A percentile compares a stretch with the other conserved stretches of the same genome.
These are phyloP conservation scores for Peromyscus melanophrys DNA, from an alignment of 2,797 vertebrate genomes.

Conservation along the genomic window DNA sequence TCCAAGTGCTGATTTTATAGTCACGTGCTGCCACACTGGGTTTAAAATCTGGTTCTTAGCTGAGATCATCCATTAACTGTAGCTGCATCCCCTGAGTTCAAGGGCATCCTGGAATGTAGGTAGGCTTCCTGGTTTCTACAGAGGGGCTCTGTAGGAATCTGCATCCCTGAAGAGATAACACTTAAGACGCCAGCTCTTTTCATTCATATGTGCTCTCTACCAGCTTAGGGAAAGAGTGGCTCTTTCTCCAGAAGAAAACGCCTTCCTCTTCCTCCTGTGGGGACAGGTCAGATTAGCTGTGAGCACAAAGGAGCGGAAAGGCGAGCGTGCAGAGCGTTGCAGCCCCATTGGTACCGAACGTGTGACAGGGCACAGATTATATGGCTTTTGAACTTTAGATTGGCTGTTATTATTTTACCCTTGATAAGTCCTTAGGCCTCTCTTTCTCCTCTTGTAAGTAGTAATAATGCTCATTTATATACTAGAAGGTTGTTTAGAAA, in stretches of 20 bases:
- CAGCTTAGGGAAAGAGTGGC: background rate
- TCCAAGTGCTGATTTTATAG: background rate
- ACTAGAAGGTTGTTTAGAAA: background rate
- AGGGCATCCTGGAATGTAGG: background rate
- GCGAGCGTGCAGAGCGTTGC: background rate
- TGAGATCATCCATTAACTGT: background rate
- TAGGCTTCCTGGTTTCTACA: background rate
- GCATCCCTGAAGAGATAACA: background rate
- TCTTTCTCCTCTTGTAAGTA: constrained; percentile 27
- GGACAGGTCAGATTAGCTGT: background rate
- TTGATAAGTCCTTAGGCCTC: constrained; percentile 16
- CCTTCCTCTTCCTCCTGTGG: background rate
- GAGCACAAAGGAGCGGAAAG: background rate
- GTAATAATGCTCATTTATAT: background rate
- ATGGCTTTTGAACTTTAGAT: background rate
- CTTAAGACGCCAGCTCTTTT: background rate
- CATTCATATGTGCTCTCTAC: background rate
- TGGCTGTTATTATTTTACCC: background rate
- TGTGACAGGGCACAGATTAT: background rate
- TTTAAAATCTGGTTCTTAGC: constrained; percentile 17
- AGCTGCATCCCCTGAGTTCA: background rate
- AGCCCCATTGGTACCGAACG: background rate
- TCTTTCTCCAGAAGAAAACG: background rate
- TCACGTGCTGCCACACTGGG: background rate
- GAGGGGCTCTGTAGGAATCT: background rate